A percentile compares a stretch with the other conserved stretches of the same genome.
These are phyloP conservation scores for Spisula solida DNA, from an alignment of 2,888 invertebrate species.

Conservation along the genomic window DNA sequence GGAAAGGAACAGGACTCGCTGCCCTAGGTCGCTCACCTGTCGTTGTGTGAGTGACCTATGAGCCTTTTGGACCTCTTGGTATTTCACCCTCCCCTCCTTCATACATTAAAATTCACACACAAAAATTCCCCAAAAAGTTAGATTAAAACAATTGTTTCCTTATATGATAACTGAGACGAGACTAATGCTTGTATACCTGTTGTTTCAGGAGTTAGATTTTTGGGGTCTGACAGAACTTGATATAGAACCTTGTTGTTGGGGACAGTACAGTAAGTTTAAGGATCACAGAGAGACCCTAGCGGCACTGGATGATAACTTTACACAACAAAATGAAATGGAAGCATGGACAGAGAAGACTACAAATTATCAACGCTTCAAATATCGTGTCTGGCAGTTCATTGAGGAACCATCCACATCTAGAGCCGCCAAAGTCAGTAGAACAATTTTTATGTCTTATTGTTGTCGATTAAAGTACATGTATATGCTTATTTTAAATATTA, in stretches of 20 bases:
- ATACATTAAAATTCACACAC: too few relatives aligned
- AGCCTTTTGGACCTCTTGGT: too few relatives aligned
- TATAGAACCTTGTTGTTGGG: constrained; percentile 87
- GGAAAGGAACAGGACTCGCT: too few relatives aligned
- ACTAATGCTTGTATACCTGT: too few relatives aligned
- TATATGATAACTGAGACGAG: too few relatives aligned
- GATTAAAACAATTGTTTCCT: too few relatives aligned
- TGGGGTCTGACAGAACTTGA: constrained; percentile 87
- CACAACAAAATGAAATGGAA: constrained; percentile 76
- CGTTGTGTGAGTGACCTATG: too few relatives aligned
- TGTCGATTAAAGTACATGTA: too few relatives aligned
- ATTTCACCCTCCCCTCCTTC: too few relatives aligned
- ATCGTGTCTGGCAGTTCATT: constrained; percentile 84
- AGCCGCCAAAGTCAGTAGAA: constrained; percentile 80
- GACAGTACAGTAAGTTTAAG: constrained; percentile 85
- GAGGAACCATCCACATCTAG: constrained; percentile 85
- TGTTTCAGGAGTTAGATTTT: constrained; percentile 84
- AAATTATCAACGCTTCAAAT: constrained; percentile 75
- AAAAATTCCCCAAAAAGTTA: too few relatives aligned
- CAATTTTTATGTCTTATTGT: background rate
- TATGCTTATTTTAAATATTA: too few relatives aligned
- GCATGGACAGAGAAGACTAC: constrained; percentile 79
- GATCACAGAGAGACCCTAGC: constrained; percentile 86
- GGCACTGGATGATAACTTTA: constrained; percentile 86
- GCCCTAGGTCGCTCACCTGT: too few relatives aligned